Conservation (phyloP, 2,888 invertebrate species). For the Cephalotes varians region DNA sequence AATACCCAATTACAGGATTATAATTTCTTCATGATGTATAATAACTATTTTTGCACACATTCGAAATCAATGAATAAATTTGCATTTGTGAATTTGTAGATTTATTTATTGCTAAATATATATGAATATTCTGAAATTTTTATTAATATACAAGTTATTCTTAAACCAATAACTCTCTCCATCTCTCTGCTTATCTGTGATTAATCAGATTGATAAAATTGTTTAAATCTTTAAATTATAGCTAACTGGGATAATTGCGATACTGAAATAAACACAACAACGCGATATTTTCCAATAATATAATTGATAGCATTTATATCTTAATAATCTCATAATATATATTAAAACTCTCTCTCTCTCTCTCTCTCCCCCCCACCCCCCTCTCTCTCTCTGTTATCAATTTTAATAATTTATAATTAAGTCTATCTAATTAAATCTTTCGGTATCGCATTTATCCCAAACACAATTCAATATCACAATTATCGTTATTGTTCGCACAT, state of each 20-base stretch:
- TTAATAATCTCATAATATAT: constrained; percentile 6
- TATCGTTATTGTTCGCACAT: constrained; percentile 3
- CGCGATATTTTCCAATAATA: constrained; percentile 4
- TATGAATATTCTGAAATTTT: not conserved
- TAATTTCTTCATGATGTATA: not conserved
- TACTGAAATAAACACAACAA: not conserved
- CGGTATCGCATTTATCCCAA: constrained; percentile 16
- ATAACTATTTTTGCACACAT: not conserved
- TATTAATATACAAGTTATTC: constrained; percentile 1
- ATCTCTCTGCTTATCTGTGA: not conserved
- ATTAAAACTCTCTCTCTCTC: no score
- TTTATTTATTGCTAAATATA: not conserved
- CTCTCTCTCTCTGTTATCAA: no score
- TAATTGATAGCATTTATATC: constrained; percentile 22
- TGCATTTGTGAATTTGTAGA: not conserved
- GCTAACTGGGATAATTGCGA: not conserved
- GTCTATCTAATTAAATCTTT: not conserved
- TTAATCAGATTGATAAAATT: not conserved
- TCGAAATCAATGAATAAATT: not conserved
- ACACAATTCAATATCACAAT: constrained; percentile 17
- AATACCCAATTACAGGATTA: not conserved
- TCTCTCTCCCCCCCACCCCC: no score
- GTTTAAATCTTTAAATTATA: constrained; percentile 14
- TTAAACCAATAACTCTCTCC: constrained; percentile 14
- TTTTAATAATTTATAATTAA: not conserved